phyloP scores from a whole-genome alignment of 2,888 invertebrate species.

The Ptilodon capucinus region DNA sequence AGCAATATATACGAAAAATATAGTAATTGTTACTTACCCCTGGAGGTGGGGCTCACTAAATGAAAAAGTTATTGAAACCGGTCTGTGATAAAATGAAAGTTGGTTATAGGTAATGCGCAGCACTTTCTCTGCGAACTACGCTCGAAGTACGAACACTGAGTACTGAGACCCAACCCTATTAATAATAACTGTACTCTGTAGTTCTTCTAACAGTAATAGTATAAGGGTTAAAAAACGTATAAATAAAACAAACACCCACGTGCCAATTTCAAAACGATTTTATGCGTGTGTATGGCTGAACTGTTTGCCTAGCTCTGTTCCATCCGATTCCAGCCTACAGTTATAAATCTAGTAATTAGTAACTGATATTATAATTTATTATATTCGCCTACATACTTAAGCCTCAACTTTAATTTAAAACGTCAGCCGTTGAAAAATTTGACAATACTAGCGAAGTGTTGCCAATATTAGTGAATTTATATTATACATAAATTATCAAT shows the following conservation, averaged over 20 bases:
- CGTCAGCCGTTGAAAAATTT: neutral
- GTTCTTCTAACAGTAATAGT: neutral
- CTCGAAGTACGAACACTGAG: conserved; percentile 18
- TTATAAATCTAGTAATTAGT: neutral
- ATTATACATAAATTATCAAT: too few species aligned
- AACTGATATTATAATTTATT: neutral
- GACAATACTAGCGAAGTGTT: neutral
- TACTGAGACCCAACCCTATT: conserved; percentile 5
- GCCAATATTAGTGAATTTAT: neutral
- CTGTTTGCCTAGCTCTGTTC: neutral
- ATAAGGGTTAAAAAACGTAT: neutral
- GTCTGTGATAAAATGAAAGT: conserved; percentile 67
- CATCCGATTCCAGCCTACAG: neutral
- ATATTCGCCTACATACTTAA: neutral
- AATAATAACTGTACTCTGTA: neutral
- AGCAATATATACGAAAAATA: neutral
- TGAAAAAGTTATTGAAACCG: conserved; percentile 53
- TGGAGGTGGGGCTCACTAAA: conserved; percentile 2
- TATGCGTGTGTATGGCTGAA: neutral
- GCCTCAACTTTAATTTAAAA: neutral
- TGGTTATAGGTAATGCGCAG: conserved; percentile 53
- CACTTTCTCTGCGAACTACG: conserved; percentile 65
- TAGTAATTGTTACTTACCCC: neutral
- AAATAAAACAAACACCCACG: neutral
- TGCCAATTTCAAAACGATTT: neutral